These are phyloP conservation scores for Entomobrya multifasciata DNA, from an alignment of 2,888 invertebrate species.

Conservation along the genomic window DNA sequence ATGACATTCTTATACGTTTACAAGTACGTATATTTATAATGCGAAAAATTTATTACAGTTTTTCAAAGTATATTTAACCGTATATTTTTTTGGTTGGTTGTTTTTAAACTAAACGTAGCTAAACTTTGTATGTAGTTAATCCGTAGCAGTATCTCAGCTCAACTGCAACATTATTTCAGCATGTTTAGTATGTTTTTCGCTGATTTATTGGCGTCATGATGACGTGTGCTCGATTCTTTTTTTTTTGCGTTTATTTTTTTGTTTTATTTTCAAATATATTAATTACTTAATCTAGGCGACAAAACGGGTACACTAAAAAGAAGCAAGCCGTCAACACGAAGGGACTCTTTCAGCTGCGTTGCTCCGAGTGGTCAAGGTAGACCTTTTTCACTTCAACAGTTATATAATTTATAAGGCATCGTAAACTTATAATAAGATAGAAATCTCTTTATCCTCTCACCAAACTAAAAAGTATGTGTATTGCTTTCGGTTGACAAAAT, in stretches of 20 bases:
- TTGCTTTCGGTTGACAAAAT: neutral
- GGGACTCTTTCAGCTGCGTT: slow-evolving; percentile 77
- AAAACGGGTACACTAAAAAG: slow-evolving; percentile 67
- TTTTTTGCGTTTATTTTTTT: neutral
- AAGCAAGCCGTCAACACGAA: slow-evolving; percentile 66
- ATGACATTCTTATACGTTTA: too few species aligned
- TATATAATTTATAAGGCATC: neutral
- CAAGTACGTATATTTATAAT: too few species aligned
- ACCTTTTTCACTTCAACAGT: neutral
- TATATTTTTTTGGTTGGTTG: too few species aligned
- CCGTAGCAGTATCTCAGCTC: too few species aligned
- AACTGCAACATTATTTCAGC: neutral
- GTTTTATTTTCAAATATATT: slow-evolving; percentile 17
- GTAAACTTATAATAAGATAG: neutral
- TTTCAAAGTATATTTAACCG: too few species aligned
- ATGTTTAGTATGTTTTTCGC: slow-evolving; percentile 1
- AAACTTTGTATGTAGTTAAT: neutral
- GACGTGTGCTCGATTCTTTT: neutral
- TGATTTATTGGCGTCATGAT: too few species aligned
- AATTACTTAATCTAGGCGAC: slow-evolving; percentile 63
- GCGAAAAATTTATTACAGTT: too few species aligned
- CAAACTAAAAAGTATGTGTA: neutral
- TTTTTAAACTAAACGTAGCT: neutral
- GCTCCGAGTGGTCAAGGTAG: slow-evolving; percentile 77
- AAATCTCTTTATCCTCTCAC: neutral